These are phyloP conservation scores for Eumaeus atala DNA, from an alignment of 1,140 invertebrate genomes.

Conservation along the genomic window DNA sequence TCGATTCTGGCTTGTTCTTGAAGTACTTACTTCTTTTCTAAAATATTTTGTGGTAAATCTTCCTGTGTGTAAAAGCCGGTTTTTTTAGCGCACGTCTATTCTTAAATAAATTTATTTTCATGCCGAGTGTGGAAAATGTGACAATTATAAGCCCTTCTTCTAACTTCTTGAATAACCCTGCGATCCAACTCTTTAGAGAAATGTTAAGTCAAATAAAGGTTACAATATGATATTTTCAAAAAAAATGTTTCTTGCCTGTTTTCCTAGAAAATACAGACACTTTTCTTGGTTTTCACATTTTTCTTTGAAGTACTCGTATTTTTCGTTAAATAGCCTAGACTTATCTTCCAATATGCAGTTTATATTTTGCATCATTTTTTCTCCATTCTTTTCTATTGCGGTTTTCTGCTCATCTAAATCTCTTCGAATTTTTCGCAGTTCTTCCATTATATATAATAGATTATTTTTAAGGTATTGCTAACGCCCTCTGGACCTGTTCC, in stretches of 20 bases:
- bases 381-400: constrained; percentile 11
- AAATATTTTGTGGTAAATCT: constrained; percentile 22
- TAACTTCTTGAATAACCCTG: constrained; percentile 8
- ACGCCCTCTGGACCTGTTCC: too few species aligned
- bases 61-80: constrained; percentile 19
- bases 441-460: constrained; percentile 8
- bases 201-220: constrained; percentile 12
- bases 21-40: constrained; percentile 21
- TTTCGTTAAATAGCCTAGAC: constrained; percentile 7
- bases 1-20: constrained; percentile 25
- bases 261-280: constrained; percentile 14
- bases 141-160: constrained; percentile 13
- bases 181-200: constrained; percentile 11
- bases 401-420: constrained; percentile 15
- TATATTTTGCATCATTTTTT: constrained; percentile 17
- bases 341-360: constrained; percentile 15
- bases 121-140: constrained; percentile 14
- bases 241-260: constrained; percentile 13
- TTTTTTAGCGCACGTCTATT: constrained; percentile 4
- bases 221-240: constrained; percentile 13
- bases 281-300: constrained; percentile 18
- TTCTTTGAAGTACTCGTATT: constrained; percentile 11
- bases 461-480: too few species aligned
- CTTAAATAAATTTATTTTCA: constrained; percentile 13
- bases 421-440: constrained; percentile 13